phyloP scores from a whole-genome alignment of 2,797 vertebrate genomes.

The Microctenopoma stevenorrisi region DNA sequence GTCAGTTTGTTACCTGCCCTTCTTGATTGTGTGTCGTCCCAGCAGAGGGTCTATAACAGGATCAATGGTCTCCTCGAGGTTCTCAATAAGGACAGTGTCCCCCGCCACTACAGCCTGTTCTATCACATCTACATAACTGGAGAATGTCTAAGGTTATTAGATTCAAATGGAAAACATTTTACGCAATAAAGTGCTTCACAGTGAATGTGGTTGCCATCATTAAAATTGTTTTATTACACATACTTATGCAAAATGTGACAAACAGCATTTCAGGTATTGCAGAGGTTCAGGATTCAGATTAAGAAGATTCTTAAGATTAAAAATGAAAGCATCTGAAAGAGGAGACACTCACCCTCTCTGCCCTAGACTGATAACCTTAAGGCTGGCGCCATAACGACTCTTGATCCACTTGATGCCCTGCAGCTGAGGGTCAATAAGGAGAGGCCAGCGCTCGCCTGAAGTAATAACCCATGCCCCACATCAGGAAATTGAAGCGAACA shows the following conservation, averaged over 20 bases:
- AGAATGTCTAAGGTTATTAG: neutral
- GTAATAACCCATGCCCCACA: conserved; percentile 14
- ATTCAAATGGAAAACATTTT: neutral
- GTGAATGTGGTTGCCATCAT: no score
- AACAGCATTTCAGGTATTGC: neutral
- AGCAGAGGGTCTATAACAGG: conserved; percentile 84
- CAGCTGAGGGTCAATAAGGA: conserved; percentile 85
- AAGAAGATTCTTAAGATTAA: neutral
- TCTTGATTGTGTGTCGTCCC: conserved; percentile 85
- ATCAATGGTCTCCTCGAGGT: conserved; percentile 84
- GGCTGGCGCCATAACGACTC: conserved; percentile 79
- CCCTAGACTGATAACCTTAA: conserved; percentile 83
- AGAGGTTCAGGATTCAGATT: no score
- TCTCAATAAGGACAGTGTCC: conserved; percentile 84
- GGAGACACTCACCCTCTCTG: conserved; percentile 81
- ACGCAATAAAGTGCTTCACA: no score
- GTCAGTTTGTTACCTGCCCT: conserved; percentile 78
- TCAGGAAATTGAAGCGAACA: neutral
- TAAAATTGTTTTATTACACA: neutral
- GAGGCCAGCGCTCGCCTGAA: conserved; percentile 83
- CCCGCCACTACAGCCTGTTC: conserved; percentile 83
- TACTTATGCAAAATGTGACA: neutral
- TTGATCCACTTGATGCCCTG: conserved; percentile 88
- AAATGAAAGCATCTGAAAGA: neutral
- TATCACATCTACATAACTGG: conserved; percentile 83